phyloP scores from a whole-genome alignment of 2,797 vertebrate genomes.

The Typhlichthys subterraneus region DNA sequence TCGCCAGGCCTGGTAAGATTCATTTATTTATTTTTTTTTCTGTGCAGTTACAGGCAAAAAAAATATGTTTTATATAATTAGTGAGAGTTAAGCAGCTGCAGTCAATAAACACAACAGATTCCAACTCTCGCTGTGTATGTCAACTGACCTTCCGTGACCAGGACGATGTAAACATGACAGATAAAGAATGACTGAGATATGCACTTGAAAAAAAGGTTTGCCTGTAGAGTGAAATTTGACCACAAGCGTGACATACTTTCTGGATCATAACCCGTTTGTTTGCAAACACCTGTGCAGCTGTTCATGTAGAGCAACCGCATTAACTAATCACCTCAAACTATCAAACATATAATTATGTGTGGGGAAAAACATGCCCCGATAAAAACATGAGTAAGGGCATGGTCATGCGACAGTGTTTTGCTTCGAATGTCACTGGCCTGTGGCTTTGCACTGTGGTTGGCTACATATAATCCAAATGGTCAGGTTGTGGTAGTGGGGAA shows the following conservation, averaged over 20 bases:
- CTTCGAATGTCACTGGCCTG: slow-evolving; percentile 27
- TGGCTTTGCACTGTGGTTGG: slow-evolving; percentile 15
- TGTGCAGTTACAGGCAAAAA: too few species aligned
- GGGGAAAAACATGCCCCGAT: background rate
- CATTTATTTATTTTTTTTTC: too few species aligned
- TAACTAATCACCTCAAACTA: background rate
- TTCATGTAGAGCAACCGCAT: background rate
- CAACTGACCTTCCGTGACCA: background rate
- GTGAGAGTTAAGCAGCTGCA: too few species aligned
- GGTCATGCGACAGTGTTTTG: slow-evolving; percentile 17
- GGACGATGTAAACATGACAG: slow-evolving; percentile 34
- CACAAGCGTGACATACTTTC: too few species aligned
- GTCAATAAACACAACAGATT: too few species aligned
- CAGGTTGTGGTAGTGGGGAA: slow-evolving; percentile 42
- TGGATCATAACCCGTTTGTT: too few species aligned
- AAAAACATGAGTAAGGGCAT: background rate
- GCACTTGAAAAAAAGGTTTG: background rate
- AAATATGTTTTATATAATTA: too few species aligned
- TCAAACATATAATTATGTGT: background rate
- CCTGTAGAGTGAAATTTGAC: background rate
- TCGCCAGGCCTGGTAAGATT: too few species aligned
- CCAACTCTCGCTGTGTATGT: background rate
- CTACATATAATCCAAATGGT: slow-evolving; percentile 27
- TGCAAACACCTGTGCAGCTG: background rate
- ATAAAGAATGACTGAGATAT: slow-evolving; percentile 2